Evolutionary conservation across 2,113 vertebrate genomes (phyloP).

Genomic region (Plestiodon gilberti): DNA sequence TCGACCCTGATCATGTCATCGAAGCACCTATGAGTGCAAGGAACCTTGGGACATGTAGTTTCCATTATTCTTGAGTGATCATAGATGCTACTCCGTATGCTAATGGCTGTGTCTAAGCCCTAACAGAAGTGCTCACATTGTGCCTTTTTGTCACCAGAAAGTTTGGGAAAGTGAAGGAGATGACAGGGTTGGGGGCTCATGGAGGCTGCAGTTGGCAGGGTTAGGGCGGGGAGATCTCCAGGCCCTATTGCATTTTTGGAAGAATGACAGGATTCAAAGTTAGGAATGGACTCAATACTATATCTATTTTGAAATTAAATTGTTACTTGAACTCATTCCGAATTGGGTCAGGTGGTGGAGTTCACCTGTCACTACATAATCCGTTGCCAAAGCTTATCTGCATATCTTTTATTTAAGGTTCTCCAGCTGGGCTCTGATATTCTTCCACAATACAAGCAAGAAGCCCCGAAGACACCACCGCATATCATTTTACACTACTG

Average conservation of each 20-base stretch:
- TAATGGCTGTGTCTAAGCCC: too few species aligned
- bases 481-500: constrained; percentile 98
- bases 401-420: constrained; percentile 78
- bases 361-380: background rate
- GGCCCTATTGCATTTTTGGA: too few species aligned
- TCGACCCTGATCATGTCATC: too few species aligned
- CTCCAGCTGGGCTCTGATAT: constrained; percentile 96
- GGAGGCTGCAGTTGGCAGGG: background rate
- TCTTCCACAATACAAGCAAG: constrained; percentile 97
- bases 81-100: too few species aligned
- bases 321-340: background rate
- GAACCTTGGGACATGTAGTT: too few species aligned
- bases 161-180: too few species aligned
- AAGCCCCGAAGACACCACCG: constrained; percentile 96
- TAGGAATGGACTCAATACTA: background rate
- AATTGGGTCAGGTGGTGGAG: background rate
- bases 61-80: too few species aligned
- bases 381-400: background rate
- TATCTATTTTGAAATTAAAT: too few species aligned
- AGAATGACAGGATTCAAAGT: background rate
- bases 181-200: background rate
- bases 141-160: too few species aligned
- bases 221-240: background rate
- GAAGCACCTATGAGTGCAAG: too few species aligned
- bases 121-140: too few species aligned